Base-by-base conservation (phyloP, 2,797 vertebrate genomes). In the Phataginus tetradactyla region DNA sequence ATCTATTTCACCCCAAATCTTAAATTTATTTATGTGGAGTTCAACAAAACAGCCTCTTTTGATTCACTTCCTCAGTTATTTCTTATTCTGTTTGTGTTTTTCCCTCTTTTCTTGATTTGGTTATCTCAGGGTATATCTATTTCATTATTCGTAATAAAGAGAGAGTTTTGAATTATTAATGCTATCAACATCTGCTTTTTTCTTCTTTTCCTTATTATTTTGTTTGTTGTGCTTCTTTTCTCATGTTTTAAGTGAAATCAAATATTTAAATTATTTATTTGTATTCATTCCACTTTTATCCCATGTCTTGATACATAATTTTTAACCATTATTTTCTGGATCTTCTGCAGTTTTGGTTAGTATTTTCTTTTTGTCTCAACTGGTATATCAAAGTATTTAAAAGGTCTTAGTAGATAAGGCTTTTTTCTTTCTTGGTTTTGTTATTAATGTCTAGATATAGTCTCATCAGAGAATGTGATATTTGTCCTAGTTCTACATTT, bases 191-290 rank as follows among this genome's bases (percentile, higher is more conserved):
- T 85, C 51, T 84, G 61, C 53, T 71, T 59, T 72, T 68, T 57
- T 57, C 59, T 59, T 80, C 66, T 90, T 77, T 49, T 79, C 13
- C 12, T 72, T 66, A 74, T 83, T 89, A 45, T 55, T 87, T 68
- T 77, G 1, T 81, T 89, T 83, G 32, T 69, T 51, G 21, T 77
- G 27, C 77, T 77, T 90, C 29, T 27, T 81, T 61, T 59, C 39
- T 57, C 42, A 85, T 17, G 13, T 77, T 49, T 78, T 77, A 93
- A 51, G 61, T 18, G 51, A 84, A 77, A 10, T 77, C 11, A 84
- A 85, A 78, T 66, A 84, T 39, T 89, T 80, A 45, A 83, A 94
- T 83, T 77, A 94, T 68, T 59, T 90, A 42, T 66, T 74, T 75
- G 32, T 45, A 64, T 94, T 57, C 37, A 49, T 90, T 85, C 71